A percentile compares a stretch with the other conserved stretches of the same genome.
Evolutionary conservation across 2,888 invertebrate species (phyloP).

Genomic region (Mesorhabditis belari): DNA sequence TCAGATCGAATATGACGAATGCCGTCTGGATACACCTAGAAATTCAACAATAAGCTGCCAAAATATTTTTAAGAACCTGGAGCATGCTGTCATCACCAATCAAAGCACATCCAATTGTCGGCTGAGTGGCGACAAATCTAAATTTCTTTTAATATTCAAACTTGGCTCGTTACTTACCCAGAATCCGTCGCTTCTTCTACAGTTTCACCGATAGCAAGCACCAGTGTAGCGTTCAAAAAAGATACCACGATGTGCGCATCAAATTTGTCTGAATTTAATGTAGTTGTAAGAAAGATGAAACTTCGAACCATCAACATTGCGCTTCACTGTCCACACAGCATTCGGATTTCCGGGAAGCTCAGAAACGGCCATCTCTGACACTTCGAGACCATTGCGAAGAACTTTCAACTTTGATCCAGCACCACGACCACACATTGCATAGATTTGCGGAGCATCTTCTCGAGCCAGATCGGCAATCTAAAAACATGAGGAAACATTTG

Average conservation of each 20-base stretch:
- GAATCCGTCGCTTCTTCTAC: slow-evolving; percentile 99
- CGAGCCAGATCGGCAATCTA: slow-evolving; percentile 67
- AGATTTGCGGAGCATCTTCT: slow-evolving; percentile 96
- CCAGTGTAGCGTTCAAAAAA: slow-evolving; percentile 94
- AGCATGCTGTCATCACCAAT: slow-evolving; percentile 94
- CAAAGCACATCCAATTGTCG: slow-evolving; percentile 93
- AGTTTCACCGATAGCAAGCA: slow-evolving; percentile 96
- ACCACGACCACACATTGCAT: slow-evolving; percentile 89
- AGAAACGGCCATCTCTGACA: slow-evolving; percentile 98
- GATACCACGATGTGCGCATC: slow-evolving; percentile 99
- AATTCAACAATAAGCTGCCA: slow-evolving; percentile 3
- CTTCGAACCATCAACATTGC: slow-evolving; percentile 80
- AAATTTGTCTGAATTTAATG: slow-evolving; percentile 72
- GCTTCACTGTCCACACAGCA: slow-evolving; percentile 98
- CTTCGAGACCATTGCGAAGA: slow-evolving; percentile 86
- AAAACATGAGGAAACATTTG: slow-evolving; percentile 1
- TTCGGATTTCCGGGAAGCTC: slow-evolving; percentile 99
- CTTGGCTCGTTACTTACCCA: slow-evolving; percentile 59
- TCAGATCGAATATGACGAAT: slow-evolving; percentile 96
- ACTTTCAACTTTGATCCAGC: slow-evolving; percentile 79
- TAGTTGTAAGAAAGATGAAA: neutral
- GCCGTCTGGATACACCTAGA: slow-evolving; percentile 87
- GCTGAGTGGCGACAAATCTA: slow-evolving; percentile 86
- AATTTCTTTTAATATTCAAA: neutral
- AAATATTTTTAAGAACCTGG: slow-evolving; percentile 64